phyloP scores from a whole-genome alignment of 2,888 invertebrate species.

The Drosophila sordidula region DNA sequence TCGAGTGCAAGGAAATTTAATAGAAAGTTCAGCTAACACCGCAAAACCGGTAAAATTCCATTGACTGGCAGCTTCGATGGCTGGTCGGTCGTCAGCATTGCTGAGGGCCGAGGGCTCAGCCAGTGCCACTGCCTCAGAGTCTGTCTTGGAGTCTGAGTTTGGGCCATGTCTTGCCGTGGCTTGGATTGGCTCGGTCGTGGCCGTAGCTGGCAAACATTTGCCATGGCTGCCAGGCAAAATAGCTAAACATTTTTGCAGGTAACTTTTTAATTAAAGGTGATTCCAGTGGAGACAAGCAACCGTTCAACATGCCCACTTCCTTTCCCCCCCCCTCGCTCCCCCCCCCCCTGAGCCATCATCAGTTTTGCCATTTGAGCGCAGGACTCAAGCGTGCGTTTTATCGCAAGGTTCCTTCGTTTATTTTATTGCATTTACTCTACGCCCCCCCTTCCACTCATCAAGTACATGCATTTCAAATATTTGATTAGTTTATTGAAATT shows the following conservation, averaged over 20 bases:
- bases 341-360: slow-evolving; percentile 10
- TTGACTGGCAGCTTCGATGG: slow-evolving; percentile 62
- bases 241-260: slow-evolving; percentile 70
- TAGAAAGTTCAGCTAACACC: slow-evolving; percentile 52
- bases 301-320: not conserved
- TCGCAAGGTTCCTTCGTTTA: slow-evolving; percentile 18
- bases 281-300: slow-evolving; percentile 41
- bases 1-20: slow-evolving; percentile 48
- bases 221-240: slow-evolving; percentile 56
- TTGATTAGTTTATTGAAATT: slow-evolving; percentile 37
- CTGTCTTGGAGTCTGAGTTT: not conserved
- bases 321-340: too few species aligned
- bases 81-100: slow-evolving; percentile 4
- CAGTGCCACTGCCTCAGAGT: not conserved
- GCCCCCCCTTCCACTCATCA: not conserved
- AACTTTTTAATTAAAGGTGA: slow-evolving; percentile 77
- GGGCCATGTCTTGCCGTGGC: not conserved
- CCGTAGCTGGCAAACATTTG: slow-evolving; percentile 45
- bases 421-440: slow-evolving; percentile 20
- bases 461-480: slow-evolving; percentile 10
- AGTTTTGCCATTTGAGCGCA: slow-evolving; percentile 8
- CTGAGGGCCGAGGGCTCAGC: not conserved
- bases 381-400: slow-evolving; percentile 18
- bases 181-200: not conserved
- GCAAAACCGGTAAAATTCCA: slow-evolving; percentile 56